Base-by-base conservation (phyloP, 2,113 vertebrate species). In the Neodontobutis hainanensis region DNA sequence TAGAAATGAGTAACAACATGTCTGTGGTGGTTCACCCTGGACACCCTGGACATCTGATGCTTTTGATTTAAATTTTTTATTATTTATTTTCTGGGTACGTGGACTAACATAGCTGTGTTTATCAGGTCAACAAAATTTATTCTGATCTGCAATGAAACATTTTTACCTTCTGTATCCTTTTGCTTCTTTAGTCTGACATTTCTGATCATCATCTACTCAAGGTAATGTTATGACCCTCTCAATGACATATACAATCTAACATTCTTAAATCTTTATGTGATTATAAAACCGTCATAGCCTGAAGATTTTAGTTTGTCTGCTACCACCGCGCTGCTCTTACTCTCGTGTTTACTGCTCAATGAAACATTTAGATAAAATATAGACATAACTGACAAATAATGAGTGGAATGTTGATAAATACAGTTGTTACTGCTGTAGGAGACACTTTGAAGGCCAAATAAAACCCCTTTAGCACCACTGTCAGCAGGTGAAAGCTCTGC, bases 361-460 rank as follows among this genome's bases (percentile, higher is more conserved):
- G 52, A 35, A 35, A 6, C 52, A 32, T 36, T 36, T 32, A n/a
- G 52, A 55, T 55, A 55, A 55, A 55, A n/a, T 15, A n/a, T 34
- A 55, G 52, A 36, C 52, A 55, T 36, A 55, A 38, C 52, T 36
- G 52, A 55, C 34, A 55, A 1, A 12, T 8, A n/a, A 34, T 2
- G 32, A n/a, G 52, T 12, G 6, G 6, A 12, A 6, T 9, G 52
- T 55, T 55, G 52, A 55, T 55, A 11, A 55, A 36, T 55, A 55
- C 52, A 55, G 11, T 36, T 55, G 52, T 55, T 55, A 55, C 36
- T 55, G 52, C 52, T 38, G 36, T 55, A 36, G 52, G 34, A 55
- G 52, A n/a, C 34, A 12, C 52, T 36, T 55, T 55, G 52, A 55
- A 55, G 34, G 52, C 52, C 52, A 55, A 55, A 55, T 55, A 55